Base-by-base conservation (phyloP, 2,888 invertebrate species). In the Himalopsyche anomala region DNA sequence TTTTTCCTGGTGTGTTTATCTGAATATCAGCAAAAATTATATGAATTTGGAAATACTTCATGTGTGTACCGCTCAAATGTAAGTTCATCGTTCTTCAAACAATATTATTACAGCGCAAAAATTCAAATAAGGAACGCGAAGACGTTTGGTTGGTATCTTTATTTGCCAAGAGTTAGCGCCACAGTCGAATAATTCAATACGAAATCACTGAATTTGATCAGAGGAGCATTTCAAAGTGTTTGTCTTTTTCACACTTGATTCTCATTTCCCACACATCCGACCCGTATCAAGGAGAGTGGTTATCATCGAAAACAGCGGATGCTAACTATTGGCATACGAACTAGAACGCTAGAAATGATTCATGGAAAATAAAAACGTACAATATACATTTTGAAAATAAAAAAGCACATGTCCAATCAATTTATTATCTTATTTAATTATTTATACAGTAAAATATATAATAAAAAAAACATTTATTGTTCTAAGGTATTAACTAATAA, bases 221-320 rank as follows among this genome's bases (percentile, higher is more conserved):
- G 74, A 74, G 15, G 74, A 74, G 74, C 36, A 74, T 74, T 74
- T 74, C 74, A 74, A 74, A 74, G 74, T 74, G 74, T 74, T 74
- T 74, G 74, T 74, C 74, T 74, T 74, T 74, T 74, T 74, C 74
- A 74, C 74, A 74, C 74, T 74, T 74, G 74, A 74, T 74, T 74
- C 74, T 74, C 74, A 74, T 74, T 74, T 74, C 74, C 74, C 74
- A 74, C 74, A 74, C 74, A 74, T 74, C 74, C 74, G 74, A 74
- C 74, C 28, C 74, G 74, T 74, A 74, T 74, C 74, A 74, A 74
- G 36, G 38, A 74, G 74, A 74, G 74, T 38, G 74, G 74, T 74
- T 74, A 74, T 74, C 62, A 6, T 28, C 62, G 28, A 62, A 62
- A 62, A 62, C 19, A 28, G 62, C 62, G 19, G 62, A 19, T 62